Percentiles rank a stretch among this genome's conserved stretches.
Conservation (phyloP, 1,140 invertebrate species). For the Frieseomelitta varia region DNA sequence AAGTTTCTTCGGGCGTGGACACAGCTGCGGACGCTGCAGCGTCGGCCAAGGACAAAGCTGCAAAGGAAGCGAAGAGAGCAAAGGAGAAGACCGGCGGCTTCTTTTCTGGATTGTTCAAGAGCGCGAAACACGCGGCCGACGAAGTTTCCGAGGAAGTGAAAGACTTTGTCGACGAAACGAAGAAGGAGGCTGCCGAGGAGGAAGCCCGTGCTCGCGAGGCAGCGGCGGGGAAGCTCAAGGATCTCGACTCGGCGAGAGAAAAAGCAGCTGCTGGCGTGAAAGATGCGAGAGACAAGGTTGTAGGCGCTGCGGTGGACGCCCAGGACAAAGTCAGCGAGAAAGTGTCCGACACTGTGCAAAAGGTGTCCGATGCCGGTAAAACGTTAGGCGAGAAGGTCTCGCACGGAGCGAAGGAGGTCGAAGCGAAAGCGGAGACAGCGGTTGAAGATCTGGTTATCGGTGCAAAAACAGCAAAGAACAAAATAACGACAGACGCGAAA, state of each 20-base stretch:
- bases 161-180: conserved; percentile 48
- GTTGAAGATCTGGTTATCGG: too few relatives aligned
- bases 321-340: conserved; percentile 46
- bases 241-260: background rate
- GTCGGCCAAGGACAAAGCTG: conserved; percentile 18
- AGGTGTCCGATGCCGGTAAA: background rate
- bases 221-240: conserved; percentile 17
- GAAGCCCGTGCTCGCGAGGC: conserved; percentile 47
- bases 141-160: conserved; percentile 71
- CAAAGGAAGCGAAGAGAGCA: conserved; percentile 49
- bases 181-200: conserved; percentile 56
- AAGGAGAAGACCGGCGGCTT: conserved; percentile 65
- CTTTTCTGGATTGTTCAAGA: conserved; percentile 62
- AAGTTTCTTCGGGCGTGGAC: conserved; percentile 22
- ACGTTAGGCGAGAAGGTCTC: background rate
- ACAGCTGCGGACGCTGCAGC: background rate
- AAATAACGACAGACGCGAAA: conserved; percentile 6
- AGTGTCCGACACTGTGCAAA: conserved; percentile 1
- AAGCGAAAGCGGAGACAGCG: background rate
- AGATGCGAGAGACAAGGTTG: background rate
- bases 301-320: conserved; percentile 14
- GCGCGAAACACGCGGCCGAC: conserved; percentile 63
- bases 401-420: background rate
- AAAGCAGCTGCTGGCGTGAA: too few relatives aligned
- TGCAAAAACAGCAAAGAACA: too few relatives aligned